Evolutionary conservation across 2,888 invertebrate species (phyloP), one percentile per base, ranked within the genome.

Genomic region (Dichetophora obliterata): DNA sequence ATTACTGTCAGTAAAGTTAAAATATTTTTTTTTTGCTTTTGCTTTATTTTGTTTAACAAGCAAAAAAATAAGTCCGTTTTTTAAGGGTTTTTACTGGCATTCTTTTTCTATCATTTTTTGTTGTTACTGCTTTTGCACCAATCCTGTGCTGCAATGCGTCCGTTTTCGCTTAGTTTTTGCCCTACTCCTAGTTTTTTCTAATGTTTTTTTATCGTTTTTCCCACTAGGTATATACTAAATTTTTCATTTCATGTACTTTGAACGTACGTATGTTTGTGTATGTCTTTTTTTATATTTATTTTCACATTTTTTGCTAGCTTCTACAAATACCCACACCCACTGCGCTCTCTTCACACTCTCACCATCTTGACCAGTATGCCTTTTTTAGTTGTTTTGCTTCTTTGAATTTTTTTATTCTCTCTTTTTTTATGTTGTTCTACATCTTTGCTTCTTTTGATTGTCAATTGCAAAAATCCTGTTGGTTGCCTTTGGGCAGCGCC

Each of bases 391-490:
- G 22, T 11, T 43, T 43, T 14, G 11, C 14, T 43, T 14, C 43
- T 43, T 43, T 11, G 19, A 37, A 6, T 31, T 34, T 24, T 6
- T 11, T 63, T 74, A 34, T 65, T n/a, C 34, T 9, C n/a, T 14
- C 34, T 14, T 63, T 48, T 48, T 63, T 73, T 31, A 5, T 22
- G 22, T 14, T 63, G 24, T 63, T 63, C 16, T 31, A 16, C 31
- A 34, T n/a, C 31, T 16, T 63, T 31, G 63, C 27, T 31, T 63
- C 31, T 31, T 27, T 8, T 27, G 27, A 27, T 48, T 66, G 68
- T 48, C 68, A 57, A 37, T 54, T 66, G 61, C 74, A 65, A 75
- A 75, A 69, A 52, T 59, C 69, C 75, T 54, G 75, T 69, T 69
- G 75, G 75, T 37, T 66, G 65, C 65, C 48, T 19, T 65, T 16